Evolutionary conservation across 2,113 vertebrate species (phyloP).

Genomic region (Oreochromis spilurus): DNA sequence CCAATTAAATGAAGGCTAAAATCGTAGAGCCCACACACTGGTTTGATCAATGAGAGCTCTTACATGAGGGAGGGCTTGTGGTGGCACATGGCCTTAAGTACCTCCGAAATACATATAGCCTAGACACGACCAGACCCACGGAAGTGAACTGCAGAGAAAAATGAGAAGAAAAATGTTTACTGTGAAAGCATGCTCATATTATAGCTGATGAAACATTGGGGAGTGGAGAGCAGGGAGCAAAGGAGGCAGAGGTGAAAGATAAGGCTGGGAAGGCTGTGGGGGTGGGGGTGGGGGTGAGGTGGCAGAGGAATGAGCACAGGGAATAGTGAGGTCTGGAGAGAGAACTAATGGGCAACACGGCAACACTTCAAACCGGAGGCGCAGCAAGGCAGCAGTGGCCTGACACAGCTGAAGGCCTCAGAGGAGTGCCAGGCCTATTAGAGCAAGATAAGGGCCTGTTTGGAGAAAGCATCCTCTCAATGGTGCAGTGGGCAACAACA

Average conservation of each 20-base stretch:
- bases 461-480: constrained; percentile 71
- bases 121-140: constrained; percentile 15
- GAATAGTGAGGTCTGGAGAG: constrained; percentile 67
- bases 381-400: constrained; percentile 72
- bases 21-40: not conserved
- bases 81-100: constrained; percentile 22
- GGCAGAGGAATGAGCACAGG: constrained; percentile 58
- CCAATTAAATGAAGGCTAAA: not conserved
- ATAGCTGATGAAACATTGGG: constrained; percentile 69
- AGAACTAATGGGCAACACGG: constrained; percentile 75
- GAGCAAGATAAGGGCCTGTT: constrained; percentile 77
- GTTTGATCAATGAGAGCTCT: not conserved
- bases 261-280: constrained; percentile 32
- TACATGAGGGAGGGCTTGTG: constrained; percentile 7
- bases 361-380: constrained; percentile 70
- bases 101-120: constrained; percentile 42
- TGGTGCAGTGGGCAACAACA: constrained; percentile 65
- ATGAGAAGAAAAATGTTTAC: constrained; percentile 83
- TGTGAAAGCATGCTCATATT: constrained; percentile 74
- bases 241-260: constrained; percentile 57
- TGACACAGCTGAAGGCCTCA: constrained; percentile 76
- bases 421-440: constrained; percentile 76
- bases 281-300: constrained; percentile 17
- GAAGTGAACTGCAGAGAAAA: constrained; percentile 66
- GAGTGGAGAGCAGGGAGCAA: constrained; percentile 26